These are phyloP conservation scores for Connochaetes taurinus DNA, from an alignment of 2,113 vertebrate genomes.

Conservation along the genomic window DNA sequence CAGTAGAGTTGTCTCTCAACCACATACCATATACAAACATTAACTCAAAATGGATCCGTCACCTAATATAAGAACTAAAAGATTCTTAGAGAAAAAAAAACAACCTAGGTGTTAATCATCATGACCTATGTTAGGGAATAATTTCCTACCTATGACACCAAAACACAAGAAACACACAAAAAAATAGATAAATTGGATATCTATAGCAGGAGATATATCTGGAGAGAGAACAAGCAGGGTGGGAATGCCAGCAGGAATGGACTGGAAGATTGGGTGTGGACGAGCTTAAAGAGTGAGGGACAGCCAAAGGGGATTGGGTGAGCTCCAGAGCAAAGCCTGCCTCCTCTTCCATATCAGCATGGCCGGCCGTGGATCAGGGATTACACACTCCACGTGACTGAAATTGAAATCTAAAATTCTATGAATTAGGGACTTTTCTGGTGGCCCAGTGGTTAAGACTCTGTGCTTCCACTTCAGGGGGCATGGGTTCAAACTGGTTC, in stretches of 20 bases:
- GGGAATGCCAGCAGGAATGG: too few species aligned
- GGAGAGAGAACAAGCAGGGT: too few species aligned
- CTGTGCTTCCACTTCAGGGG: background rate
- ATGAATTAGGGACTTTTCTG: background rate
- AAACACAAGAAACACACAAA: background rate
- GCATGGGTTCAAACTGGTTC: background rate
- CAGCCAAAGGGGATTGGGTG: too few species aligned
- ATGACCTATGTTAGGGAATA: background rate
- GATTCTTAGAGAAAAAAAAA: background rate
- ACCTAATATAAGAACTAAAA: background rate
- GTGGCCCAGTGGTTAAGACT: background rate
- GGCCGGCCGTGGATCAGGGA: too few species aligned
- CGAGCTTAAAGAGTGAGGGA: too few species aligned
- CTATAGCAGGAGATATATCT: too few species aligned
- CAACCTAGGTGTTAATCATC: rapidly evolving
- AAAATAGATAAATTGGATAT: background rate
- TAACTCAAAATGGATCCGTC: background rate
- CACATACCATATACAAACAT: background rate
- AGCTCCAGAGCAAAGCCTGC: too few species aligned
- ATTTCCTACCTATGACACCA: background rate
- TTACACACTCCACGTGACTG: too few species aligned
- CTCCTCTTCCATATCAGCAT: too few species aligned
- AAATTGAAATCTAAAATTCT: background rate
- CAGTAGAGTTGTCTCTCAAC: background rate
- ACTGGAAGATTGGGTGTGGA: too few species aligned